These are phyloP conservation scores for Discoglossus pictus DNA, from an alignment of 2,797 vertebrate genomes.

Conservation along the genomic window DNA sequence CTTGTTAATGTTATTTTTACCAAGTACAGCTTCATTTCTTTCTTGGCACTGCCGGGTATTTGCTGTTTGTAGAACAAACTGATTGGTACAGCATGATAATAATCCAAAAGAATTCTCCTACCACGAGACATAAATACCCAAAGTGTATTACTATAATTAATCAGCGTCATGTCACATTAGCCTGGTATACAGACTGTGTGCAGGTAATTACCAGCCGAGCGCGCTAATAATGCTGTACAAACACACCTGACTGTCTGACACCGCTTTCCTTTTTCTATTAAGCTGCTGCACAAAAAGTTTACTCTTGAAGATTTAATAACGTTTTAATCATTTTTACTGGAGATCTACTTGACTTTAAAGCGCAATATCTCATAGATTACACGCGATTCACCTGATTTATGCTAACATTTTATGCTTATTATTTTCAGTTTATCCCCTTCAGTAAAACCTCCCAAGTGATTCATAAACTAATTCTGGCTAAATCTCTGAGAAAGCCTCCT, in stretches of 20 bases:
- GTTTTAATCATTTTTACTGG: slow-evolving; percentile 35
- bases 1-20: neutral
- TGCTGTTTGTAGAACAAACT: slow-evolving; percentile 7
- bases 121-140: neutral
- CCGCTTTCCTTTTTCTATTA: slow-evolving; percentile 14
- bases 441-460: slow-evolving; percentile 40
- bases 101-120: neutral
- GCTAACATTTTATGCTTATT: slow-evolving; percentile 37
- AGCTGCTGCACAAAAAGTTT: slow-evolving; percentile 25
- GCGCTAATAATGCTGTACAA: neutral
- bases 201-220: slow-evolving; percentile 4
- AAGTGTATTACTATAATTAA: neutral
- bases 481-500: slow-evolving; percentile 27
- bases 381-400: slow-evolving; percentile 39
- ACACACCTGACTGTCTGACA: neutral
- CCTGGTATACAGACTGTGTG: neutral
- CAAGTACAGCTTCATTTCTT: neutral
- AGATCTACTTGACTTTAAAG: slow-evolving; percentile 42
- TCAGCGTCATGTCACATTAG: neutral
- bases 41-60: neutral
- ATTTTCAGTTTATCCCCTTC: slow-evolving; percentile 46
- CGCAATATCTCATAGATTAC: slow-evolving; percentile 35
- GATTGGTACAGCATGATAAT: neutral
- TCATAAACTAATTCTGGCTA: slow-evolving; percentile 47
- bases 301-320: slow-evolving; percentile 34